Evolutionary conservation across 1,140 invertebrate genomes (phyloP).

Genomic region (Nasonia longicornis): DNA sequence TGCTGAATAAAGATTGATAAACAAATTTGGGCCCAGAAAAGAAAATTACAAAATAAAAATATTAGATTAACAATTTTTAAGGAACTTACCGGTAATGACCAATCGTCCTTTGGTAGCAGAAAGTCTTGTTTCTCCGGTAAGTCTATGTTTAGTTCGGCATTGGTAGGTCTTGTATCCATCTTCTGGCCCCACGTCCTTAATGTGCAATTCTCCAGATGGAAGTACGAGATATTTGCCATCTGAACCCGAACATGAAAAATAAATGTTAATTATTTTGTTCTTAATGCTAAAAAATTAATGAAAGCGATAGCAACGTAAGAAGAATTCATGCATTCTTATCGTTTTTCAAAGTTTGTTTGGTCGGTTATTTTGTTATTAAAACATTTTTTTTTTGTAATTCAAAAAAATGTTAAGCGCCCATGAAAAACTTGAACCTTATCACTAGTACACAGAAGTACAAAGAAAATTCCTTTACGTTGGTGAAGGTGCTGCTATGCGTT

Average conservation of each 20-base stretch:
- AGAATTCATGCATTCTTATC: constrained; percentile 17
- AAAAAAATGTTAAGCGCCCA: background rate
- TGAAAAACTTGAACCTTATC: background rate
- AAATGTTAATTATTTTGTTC: constrained; percentile 45
- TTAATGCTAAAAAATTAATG: background rate
- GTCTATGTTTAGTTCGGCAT: constrained; percentile 92
- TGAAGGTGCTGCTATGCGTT: background rate
- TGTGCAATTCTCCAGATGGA: constrained; percentile 93
- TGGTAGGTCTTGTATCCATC: constrained; percentile 95
- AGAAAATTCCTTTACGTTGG: constrained; percentile 27
- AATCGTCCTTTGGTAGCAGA: constrained; percentile 93
- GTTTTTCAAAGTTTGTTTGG: constrained; percentile 30
- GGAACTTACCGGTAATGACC: constrained; percentile 88
- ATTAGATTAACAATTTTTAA: constrained; percentile 8
- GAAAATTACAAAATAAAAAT: constrained; percentile 6
- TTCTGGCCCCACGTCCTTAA: constrained; percentile 91
- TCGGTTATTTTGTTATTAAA: background rate
- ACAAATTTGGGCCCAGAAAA: background rate
- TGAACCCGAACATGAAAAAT: constrained; percentile 60
- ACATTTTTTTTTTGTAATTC: background rate
- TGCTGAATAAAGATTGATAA: background rate
- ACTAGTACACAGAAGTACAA: background rate
- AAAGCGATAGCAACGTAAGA: constrained; percentile 30
- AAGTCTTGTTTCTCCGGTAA: constrained; percentile 92
- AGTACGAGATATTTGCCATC: constrained; percentile 94